A percentile compares a stretch with the other conserved stretches of the same genome.
These are phyloP conservation scores for Scotopteryx bipunctaria DNA, from an alignment of 2,888 invertebrate genomes.

Conservation along the genomic window DNA sequence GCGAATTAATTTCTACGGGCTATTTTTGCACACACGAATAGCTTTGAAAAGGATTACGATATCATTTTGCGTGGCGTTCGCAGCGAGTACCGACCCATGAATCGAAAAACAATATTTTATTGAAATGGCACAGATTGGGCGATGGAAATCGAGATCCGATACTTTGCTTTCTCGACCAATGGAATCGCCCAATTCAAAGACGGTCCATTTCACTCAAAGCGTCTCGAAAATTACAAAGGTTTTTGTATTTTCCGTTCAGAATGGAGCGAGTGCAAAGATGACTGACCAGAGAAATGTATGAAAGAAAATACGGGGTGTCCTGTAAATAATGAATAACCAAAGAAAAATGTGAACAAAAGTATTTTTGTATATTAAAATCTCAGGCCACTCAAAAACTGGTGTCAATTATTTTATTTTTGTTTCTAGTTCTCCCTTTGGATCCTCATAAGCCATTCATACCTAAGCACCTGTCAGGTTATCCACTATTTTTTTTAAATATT, in stretches of 20 bases:
- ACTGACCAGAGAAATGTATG: no score
- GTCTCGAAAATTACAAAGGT: conserved; percentile 4
- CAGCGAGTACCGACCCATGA: conserved; percentile 11
- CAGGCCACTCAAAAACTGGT: no score
- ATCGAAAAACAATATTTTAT: conserved; percentile 30
- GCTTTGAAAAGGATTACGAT: conserved; percentile 26
- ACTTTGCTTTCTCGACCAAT: conserved; percentile 19
- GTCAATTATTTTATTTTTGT: no score
- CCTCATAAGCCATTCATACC: no score
- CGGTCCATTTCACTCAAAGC: conserved; percentile 7
- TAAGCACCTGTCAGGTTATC: no score
- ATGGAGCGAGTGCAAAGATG: no score
- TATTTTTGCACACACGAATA: conserved; percentile 25
- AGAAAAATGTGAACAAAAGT: no score
- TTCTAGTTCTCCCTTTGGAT: no score
- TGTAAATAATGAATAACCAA: no score
- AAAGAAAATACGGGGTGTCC: no score
- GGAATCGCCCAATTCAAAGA: conserved; percentile 20
- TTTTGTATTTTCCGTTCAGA: background rate
- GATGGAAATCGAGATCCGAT: conserved; percentile 21
- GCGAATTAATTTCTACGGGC: conserved; percentile 24
- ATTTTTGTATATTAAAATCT: no score
- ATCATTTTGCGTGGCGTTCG: conserved; percentile 20
- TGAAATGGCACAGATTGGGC: conserved; percentile 22
- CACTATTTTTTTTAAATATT: no score